Conservation (phyloP, 1,140 invertebrate species). For the Micrasema longulum region DNA sequence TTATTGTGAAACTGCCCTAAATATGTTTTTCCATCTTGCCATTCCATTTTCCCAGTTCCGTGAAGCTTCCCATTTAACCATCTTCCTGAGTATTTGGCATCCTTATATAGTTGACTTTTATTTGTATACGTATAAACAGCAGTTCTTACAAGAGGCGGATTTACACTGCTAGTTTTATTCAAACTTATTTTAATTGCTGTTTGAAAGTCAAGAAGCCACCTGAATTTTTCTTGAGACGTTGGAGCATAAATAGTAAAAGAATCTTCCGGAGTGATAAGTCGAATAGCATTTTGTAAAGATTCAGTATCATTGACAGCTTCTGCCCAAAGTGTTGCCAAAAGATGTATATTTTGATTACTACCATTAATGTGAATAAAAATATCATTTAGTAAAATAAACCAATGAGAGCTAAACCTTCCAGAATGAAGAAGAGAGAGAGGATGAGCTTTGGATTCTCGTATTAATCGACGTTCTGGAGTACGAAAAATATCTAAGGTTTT, state of each 20-base stretch:
- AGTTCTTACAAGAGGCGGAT: slow-evolving; percentile 77
- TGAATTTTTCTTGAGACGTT: slow-evolving; percentile 77
- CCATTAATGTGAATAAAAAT: slow-evolving; percentile 79
- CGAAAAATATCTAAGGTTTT: slow-evolving; percentile 74
- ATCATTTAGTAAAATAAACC: slow-evolving; percentile 83
- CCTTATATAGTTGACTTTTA: slow-evolving; percentile 79
- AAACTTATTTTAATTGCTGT: slow-evolving; percentile 72
- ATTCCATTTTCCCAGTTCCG: slow-evolving; percentile 83
- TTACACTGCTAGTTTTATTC: slow-evolving; percentile 67
- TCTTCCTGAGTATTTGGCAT: slow-evolving; percentile 80
- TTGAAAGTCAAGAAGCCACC: slow-evolving; percentile 82
- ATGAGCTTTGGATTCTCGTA: slow-evolving; percentile 80
- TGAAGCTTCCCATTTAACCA: slow-evolving; percentile 87
- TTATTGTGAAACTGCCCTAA: slow-evolving; percentile 84
- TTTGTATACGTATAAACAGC: slow-evolving; percentile 78
- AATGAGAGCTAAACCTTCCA: slow-evolving; percentile 77
- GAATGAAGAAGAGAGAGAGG: slow-evolving; percentile 77
- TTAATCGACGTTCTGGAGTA: slow-evolving; percentile 76
- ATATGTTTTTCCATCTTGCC: slow-evolving; percentile 83
- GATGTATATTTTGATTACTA: slow-evolving; percentile 72
- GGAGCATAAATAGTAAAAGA: slow-evolving; percentile 75
- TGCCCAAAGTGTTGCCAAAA: slow-evolving; percentile 83
- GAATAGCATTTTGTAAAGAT: slow-evolving; percentile 72
- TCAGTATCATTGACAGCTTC: slow-evolving; percentile 70
- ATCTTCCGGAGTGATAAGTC: slow-evolving; percentile 83